Conservation (phyloP, 2,113 vertebrate species). For the Vidua chalybeata region DNA sequence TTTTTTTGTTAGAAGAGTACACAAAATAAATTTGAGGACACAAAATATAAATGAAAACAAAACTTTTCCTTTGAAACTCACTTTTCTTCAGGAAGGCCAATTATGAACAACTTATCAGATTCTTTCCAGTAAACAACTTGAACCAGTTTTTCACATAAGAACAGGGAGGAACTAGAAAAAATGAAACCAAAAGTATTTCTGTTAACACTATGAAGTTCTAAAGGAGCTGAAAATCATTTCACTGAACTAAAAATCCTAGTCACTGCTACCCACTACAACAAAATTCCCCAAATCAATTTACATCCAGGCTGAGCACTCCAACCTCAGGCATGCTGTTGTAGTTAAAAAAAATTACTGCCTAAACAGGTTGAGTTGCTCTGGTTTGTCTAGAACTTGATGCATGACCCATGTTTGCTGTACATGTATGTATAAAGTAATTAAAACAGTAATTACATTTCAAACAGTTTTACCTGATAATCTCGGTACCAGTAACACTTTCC, state of each 20-base stretch:
- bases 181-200: slow-evolving; percentile 38
- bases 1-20: neutral
- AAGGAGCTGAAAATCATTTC: neutral
- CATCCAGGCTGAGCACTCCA: neutral
- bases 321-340: neutral
- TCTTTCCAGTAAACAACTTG: slow-evolving; percentile 97
- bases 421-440: neutral
- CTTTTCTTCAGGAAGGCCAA: slow-evolving; percentile 92
- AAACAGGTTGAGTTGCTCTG: neutral
- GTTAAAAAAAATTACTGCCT: neutral
- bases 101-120: slow-evolving; percentile 84
- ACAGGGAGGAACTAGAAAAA: slow-evolving; percentile 85
- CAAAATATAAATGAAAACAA: neutral
- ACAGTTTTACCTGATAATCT: slow-evolving; percentile 85
- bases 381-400: neutral
- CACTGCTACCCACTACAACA: neutral
- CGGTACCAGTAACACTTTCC: slow-evolving; percentile 89
- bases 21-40: neutral
- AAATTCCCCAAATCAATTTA: neutral
- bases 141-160: slow-evolving; percentile 86
- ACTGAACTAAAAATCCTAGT: neutral
- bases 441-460: neutral
- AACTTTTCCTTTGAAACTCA: slow-evolving; percentile 60
- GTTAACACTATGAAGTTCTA: neutral
- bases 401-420: neutral